phyloP scores from a whole-genome alignment of 2,113 vertebrate species.

The Chaetodon trifascialis region DNA sequence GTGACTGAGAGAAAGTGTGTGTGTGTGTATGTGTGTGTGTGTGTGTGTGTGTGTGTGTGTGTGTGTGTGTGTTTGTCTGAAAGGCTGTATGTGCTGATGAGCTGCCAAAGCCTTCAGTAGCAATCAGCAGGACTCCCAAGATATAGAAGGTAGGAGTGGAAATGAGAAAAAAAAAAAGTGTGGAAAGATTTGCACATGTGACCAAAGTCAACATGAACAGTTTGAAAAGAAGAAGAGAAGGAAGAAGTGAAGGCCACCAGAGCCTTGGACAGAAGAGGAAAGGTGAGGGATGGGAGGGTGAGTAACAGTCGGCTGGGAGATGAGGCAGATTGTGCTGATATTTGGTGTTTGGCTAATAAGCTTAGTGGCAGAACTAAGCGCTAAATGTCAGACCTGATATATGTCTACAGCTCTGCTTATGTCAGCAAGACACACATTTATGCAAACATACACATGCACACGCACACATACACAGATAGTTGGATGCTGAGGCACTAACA shows the following conservation, averaged over 20 bases:
- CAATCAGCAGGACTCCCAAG: constrained; percentile 63
- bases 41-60: background rate
- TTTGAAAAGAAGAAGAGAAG: constrained; percentile 9
- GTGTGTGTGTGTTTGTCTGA: background rate
- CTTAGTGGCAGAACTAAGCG: constrained; percentile 78
- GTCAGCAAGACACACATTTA: constrained; percentile 76
- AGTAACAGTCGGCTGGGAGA: constrained; percentile 19
- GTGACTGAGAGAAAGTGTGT: background rate
- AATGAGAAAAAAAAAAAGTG: constrained; percentile 40
- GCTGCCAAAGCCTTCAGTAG: constrained; percentile 66
- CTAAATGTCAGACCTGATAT: constrained; percentile 85
- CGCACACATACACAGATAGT: constrained; percentile 31
- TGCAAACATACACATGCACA: constrained; percentile 55
- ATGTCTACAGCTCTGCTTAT: constrained; percentile 80
- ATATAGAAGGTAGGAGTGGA: constrained; percentile 36
- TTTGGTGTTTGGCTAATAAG: constrained; percentile 83
- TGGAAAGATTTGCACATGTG: constrained; percentile 43
- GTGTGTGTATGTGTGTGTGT: constrained; percentile 5
- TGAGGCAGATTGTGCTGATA: constrained; percentile 81
- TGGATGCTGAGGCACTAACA: constrained; percentile 26
- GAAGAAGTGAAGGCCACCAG: constrained; percentile 5
- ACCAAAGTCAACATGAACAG: constrained; percentile 36
- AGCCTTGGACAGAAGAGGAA: constrained; percentile 2
- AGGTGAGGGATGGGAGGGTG: constrained; percentile 11
- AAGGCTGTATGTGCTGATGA: constrained; percentile 65